Evolutionary conservation across 2,888 invertebrate species (phyloP), one percentile per base, ranked within the genome.

Genomic region (Calephelis perditalis): DNA sequence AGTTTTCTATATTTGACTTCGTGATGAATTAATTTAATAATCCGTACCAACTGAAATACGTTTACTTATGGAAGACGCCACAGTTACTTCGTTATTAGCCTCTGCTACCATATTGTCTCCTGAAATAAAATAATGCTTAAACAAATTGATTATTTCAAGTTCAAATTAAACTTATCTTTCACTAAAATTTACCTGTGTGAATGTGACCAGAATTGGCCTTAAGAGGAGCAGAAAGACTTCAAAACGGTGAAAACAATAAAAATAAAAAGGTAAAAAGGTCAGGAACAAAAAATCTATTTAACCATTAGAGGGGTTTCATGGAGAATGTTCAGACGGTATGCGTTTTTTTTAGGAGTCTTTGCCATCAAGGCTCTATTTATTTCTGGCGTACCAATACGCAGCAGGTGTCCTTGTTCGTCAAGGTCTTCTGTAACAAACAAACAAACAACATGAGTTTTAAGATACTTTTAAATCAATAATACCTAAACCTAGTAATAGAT

Each of bases 1-100:
- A 7, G 46, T 46, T 46, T 46, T 46, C 46, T 46, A 0, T 7
- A 12, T 5, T 46, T 46, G 46, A 46, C 46, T 46, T 46, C 6
- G 46, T 46, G 46, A 12, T 12, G 46, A 46, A n/a, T 46, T 46
- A 12, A 46, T 46, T 46, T 12, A 46, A 46, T 46, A n/a, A 46
- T 46, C n/a, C 46, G 12, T 5, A 46, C 46, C 46, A 46, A 7
- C n/a, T 46, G 46, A 46, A 46, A 46, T 46, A 46, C 12, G 12
- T 46, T 46, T 46, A 12, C 46, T 15, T 12, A 12, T 46, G 7
- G 46, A 46, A 46, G 12, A n/a, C 12, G 46, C 46, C 12, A 12
- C 46, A 46, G 46, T 46, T 12, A 12, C 46, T 46, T 46, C 12
- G 46, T 46, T 6, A 46, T 46, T n/a, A 46, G 46, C 46, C 46